A percentile compares a stretch with the other conserved stretches of the same genome.
Evolutionary conservation across 2,888 invertebrate species (phyloP).

Genomic region (Ferrisia virgata): DNA sequence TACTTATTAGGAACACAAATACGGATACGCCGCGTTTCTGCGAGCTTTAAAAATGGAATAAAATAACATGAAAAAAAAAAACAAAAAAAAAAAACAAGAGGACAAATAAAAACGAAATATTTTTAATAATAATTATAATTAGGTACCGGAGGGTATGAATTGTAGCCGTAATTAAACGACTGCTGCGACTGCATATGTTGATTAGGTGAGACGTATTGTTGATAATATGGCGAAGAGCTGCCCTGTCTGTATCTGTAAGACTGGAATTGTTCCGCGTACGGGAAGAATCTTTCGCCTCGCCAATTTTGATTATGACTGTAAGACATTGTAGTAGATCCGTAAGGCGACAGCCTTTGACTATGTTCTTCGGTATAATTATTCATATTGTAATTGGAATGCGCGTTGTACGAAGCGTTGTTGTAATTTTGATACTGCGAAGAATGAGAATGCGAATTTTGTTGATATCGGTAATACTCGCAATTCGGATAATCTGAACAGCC

Average conservation of each 20-base stretch:
- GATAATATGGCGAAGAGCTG: neutral
- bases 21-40: constrained; percentile 10
- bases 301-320: constrained; percentile 33
- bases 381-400: neutral
- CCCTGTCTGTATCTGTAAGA: neutral
- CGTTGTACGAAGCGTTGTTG: neutral
- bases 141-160: constrained; percentile 26
- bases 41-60: neutral
- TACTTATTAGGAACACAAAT: neutral
- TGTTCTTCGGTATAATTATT: constrained; percentile 7
- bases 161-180: constrained; percentile 33
- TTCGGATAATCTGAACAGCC: constrained; percentile 31
- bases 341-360: neutral
- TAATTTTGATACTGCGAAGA: constrained; percentile 4
- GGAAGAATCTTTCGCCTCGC: constrained; percentile 30
- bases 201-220: neutral
- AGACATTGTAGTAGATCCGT: neutral
- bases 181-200: constrained; percentile 28
- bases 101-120: neutral
- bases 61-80: neutral
- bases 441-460: neutral
- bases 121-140: constrained; percentile 41
- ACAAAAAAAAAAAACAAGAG: neutral
- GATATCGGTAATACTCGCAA: constrained; percentile 35
- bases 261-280: constrained; percentile 51